Evolutionary conservation across 1,140 invertebrate genomes (phyloP).

Genomic region (Caenorhabditis latens): DNA sequence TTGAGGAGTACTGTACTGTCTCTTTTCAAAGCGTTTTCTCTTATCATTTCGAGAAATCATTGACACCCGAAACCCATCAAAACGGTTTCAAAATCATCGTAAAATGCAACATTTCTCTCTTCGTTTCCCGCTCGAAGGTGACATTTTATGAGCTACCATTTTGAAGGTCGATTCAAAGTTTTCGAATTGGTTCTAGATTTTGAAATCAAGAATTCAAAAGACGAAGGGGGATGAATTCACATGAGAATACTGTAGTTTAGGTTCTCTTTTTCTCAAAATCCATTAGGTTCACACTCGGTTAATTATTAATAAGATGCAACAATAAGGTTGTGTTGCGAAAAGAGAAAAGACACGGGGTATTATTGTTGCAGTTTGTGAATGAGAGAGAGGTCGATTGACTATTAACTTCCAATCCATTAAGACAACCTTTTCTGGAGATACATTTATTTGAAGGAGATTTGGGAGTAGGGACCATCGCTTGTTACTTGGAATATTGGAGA

Average conservation of each 20-base stretch:
- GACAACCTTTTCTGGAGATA: not conserved
- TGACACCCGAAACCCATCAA: not conserved
- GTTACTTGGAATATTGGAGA: no score
- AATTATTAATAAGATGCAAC: conserved; percentile 55
- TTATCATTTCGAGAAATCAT: conserved; percentile 47
- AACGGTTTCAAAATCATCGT: not conserved
- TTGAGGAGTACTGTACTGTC: not conserved
- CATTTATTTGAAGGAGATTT: no score
- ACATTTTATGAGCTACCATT: conserved; percentile 17
- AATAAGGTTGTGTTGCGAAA: conserved; percentile 52
- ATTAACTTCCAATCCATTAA: conserved; percentile 31
- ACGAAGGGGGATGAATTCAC: not conserved
- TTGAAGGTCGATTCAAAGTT: not conserved
- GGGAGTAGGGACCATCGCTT: no score
- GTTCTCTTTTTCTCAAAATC: not conserved
- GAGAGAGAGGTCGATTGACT: conserved; percentile 43
- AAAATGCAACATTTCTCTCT: not conserved
- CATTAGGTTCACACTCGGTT: conserved; percentile 34
- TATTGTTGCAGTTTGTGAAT: conserved; percentile 50
- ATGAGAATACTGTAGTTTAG: conserved; percentile 26
- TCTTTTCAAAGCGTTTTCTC: conserved; percentile 15
- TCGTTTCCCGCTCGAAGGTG: not conserved
- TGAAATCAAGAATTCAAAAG: conserved; percentile 16
- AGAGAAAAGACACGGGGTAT: not conserved
- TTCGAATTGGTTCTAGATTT: not conserved